Base-by-base conservation (phyloP, 1,140 invertebrate genomes). In the Drosophila prosaltans region DNA sequence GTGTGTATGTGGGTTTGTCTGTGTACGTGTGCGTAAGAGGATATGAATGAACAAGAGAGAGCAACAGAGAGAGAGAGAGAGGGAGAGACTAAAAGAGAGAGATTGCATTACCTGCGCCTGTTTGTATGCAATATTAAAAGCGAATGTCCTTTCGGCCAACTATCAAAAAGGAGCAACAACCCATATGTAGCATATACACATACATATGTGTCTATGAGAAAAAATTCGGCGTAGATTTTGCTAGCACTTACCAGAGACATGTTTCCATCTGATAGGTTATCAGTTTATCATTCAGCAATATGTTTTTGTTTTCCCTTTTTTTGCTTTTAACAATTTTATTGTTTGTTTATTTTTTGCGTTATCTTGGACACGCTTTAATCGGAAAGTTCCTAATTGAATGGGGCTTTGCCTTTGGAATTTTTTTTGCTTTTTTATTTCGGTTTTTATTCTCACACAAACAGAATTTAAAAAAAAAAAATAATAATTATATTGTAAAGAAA, bases 1-100 rank as follows among this genome's bases (percentile, higher is more conserved):
- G 8, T 40, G 48, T 51, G 41, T n/a, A 28, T 28, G 30, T 57
- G 48, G 36, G 65, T 48, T 51, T 48, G 10, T 54, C 10, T 40
- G 26, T 59, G 21, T 58, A 72, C 62, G 32, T 32, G 10, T 62
- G 58, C 30, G 61, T 45, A 43, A 24, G 39, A 61, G 71, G 73
- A 55, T 63, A 88, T 86, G 83, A 88, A 86, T 86, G 84, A 89
- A 86, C 75, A 69, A 58, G 59, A 74, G 43, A 36, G 66, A 62
- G 28, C 58, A 66, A 45, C 39, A 41, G 36, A 60, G 11, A 36
- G 6, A 16, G 6, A 16, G 2, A 39, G 8, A 24, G 11, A 60
- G 30, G 36, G 2, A 40, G 24, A 41, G 28, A 30, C 28, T 30
- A 9, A 48, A 16, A 40, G 45, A 24, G 45, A 8, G 45, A 8